Percentiles rank a stretch among this genome's conserved stretches.
These are phyloP conservation scores for Saturnia pavonia DNA, from an alignment of 2,888 invertebrate genomes.

Conservation along the genomic window DNA sequence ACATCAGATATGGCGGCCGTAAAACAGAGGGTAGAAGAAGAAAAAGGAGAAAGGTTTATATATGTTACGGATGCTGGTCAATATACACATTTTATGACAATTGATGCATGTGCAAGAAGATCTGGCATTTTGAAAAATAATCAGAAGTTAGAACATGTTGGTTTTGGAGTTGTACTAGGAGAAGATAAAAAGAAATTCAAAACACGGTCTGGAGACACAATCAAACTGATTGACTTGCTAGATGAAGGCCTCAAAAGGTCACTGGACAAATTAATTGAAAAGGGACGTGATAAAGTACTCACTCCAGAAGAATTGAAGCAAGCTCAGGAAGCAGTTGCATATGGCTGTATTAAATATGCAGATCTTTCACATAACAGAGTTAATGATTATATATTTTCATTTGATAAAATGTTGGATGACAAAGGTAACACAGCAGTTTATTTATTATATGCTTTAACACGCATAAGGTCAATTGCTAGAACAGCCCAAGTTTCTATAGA, in stretches of 20 bases:
- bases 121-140: slow-evolving; percentile 86
- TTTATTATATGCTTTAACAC: slow-evolving; percentile 95
- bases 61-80: slow-evolving; percentile 98
- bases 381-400: slow-evolving; percentile 98
- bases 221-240: slow-evolving; percentile 92
- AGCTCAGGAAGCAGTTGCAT: slow-evolving; percentile 96
- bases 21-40: slow-evolving; percentile 90
- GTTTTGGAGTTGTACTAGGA: slow-evolving; percentile 98
- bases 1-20: slow-evolving; percentile 98
- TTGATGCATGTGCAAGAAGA: slow-evolving; percentile 90
- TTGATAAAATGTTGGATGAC: slow-evolving; percentile 99
- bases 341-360: slow-evolving; percentile 99
- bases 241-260: slow-evolving; percentile 95
- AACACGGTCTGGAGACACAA: slow-evolving; percentile 97
- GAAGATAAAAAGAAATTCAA: slow-evolving; percentile 99
- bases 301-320: slow-evolving; percentile 89
- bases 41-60: slow-evolving; percentile 93
- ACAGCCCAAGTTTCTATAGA: slow-evolving; percentile 86
- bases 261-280: slow-evolving; percentile 91
- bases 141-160: slow-evolving; percentile 93
- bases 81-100: slow-evolving; percentile 85
- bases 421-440: slow-evolving; percentile 99
- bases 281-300: slow-evolving; percentile 92
- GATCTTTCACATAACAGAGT: slow-evolving; percentile 96
- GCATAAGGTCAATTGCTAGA: slow-evolving; percentile 95